Evolutionary conservation across 2,113 vertebrate genomes (phyloP).

Genomic region (Hypocryptadius cinnamomeus): DNA sequence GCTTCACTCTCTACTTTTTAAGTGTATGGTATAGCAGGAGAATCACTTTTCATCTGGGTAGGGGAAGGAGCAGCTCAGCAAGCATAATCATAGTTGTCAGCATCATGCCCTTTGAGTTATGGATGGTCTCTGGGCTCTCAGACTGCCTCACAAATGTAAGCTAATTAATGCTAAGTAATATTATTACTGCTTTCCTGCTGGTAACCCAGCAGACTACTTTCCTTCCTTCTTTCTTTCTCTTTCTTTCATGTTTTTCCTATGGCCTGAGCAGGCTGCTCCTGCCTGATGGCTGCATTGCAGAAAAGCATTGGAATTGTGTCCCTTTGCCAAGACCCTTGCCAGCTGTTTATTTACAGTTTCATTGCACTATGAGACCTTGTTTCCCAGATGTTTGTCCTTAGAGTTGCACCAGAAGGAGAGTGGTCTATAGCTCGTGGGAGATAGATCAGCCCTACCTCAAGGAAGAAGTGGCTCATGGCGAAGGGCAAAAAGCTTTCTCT

Average conservation of each 20-base stretch:
- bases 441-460: not conserved
- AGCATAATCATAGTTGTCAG: not conserved
- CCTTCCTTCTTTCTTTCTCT: not conserved
- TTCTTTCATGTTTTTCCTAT: not conserved
- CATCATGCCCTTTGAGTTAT: not conserved
- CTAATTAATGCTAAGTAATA: slow-evolving; percentile 14
- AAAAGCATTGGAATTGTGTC: not conserved
- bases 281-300: not conserved
- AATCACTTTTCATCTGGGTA: not conserved
- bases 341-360: slow-evolving; percentile 49
- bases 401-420: not conserved
- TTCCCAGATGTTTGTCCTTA: not conserved
- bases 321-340: not conserved
- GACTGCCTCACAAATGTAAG: not conserved
- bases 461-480: not conserved
- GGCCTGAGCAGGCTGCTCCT: not conserved
- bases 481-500: not conserved
- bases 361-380: slow-evolving; percentile 17
- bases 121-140: not conserved
- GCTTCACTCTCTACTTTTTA: not conserved
- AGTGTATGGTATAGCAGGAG: not conserved
- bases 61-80: not conserved
- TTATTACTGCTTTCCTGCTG: slow-evolving; percentile 20
- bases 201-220: slow-evolving; percentile 8
- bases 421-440: slow-evolving; percentile 32